Evolutionary conservation across 2,888 invertebrate species (phyloP).

Genomic region (Trachelus tabidus): DNA sequence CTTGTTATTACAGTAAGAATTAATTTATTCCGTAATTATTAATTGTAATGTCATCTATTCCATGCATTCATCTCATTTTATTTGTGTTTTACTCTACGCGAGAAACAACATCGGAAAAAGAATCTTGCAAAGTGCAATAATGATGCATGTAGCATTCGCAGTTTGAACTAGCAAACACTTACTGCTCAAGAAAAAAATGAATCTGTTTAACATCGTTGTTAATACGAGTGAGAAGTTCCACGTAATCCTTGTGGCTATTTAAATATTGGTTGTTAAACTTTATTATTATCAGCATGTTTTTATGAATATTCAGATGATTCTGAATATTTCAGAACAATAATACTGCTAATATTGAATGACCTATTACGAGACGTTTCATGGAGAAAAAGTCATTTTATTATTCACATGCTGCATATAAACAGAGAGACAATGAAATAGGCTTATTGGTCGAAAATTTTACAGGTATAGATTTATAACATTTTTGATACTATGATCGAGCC

Average conservation of each 20-base stretch:
- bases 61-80: background rate
- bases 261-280: background rate
- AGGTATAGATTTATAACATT: too few species aligned
- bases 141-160: background rate
- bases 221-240: background rate
- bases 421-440: background rate
- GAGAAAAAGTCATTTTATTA: background rate
- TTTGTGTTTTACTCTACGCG: slow-evolving; percentile 18
- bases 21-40: background rate
- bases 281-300: background rate
- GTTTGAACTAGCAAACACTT: too few species aligned
- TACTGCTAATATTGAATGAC: background rate
- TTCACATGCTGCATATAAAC: background rate
- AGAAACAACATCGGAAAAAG: slow-evolving; percentile 15
- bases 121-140: background rate
- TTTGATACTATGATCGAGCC: background rate
- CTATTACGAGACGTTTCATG: background rate
- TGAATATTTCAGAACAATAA: background rate
- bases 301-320: background rate
- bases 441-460: background rate
- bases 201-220: background rate
- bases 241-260: background rate
- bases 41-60: background rate
- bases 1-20: slow-evolving; percentile 78
- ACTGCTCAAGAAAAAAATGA: background rate